A percentile compares a stretch with the other conserved stretches of the same genome.
Conservation (phyloP, 2,888 invertebrate genomes). For the Drosophila sordidula region DNA sequence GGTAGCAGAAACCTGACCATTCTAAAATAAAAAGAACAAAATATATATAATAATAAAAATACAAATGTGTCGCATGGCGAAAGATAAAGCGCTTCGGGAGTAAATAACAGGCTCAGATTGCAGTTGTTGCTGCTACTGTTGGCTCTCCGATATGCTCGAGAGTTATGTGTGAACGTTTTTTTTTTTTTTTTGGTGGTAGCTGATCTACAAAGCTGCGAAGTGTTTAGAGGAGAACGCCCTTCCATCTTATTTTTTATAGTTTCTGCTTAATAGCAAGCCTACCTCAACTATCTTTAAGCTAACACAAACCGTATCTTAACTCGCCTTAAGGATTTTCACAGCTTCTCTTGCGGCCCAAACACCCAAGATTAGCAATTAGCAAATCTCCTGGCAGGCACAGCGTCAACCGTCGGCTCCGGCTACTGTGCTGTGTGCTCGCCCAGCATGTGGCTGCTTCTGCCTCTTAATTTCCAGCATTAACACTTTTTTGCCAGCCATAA, state of each 20-base stretch:
- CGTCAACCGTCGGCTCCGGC: constrained; percentile 16
- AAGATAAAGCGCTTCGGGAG: constrained; percentile 59
- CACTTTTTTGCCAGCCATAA: constrained; percentile 59
- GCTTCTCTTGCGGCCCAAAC: not conserved
- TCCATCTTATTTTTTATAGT: not conserved
- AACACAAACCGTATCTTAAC: not conserved
- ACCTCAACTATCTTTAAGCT: no score
- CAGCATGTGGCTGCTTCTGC: constrained; percentile 65
- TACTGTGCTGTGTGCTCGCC: constrained; percentile 33
- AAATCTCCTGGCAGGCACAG: constrained; percentile 46
- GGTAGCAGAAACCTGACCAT: constrained; percentile 64
- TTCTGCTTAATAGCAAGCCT: no score
- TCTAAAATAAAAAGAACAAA: constrained; percentile 27
- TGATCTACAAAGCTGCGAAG: not conserved
- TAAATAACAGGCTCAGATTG: constrained; percentile 69
- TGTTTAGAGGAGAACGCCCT: not conserved
- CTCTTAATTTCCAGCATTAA: constrained; percentile 59
- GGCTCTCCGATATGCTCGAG: constrained; percentile 1
- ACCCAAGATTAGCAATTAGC: constrained; percentile 60
- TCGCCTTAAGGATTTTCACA: not conserved
- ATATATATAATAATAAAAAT: constrained; percentile 45
- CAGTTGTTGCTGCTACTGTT: constrained; percentile 49
- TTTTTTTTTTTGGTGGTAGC: no score
- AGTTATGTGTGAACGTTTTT: not conserved
- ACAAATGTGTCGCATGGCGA: constrained; percentile 61